phyloP scores from a whole-genome alignment of 2,797 vertebrate genomes.

The Darevskia nairensis region DNA sequence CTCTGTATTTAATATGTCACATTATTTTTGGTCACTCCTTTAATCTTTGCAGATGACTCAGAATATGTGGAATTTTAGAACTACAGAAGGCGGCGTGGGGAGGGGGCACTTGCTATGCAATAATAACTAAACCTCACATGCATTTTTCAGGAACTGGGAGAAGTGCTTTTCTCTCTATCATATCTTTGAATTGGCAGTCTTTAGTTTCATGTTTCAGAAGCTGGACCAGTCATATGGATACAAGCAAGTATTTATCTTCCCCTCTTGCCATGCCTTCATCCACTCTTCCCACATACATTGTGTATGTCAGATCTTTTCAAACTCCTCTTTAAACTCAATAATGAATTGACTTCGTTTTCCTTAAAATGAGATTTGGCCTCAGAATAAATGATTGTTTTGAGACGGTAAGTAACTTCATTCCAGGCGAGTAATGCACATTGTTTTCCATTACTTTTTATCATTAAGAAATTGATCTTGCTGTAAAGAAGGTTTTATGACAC shows the following conservation, averaged over 20 bases:
- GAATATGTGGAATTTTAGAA: not conserved
- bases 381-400: conserved; percentile 37
- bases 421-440: conserved; percentile 30
- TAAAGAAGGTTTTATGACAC: conserved; percentile 71
- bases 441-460: conserved; percentile 64
- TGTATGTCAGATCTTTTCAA: conserved; percentile 25
- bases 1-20: not conserved
- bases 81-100: not conserved
- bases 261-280: not conserved
- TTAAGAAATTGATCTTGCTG: conserved; percentile 74
- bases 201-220: conserved; percentile 39
- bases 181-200: conserved; percentile 23
- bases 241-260: not conserved
- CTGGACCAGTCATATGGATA: conserved; percentile 40
- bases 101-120: not conserved
- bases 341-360: conserved; percentile 54
- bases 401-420: conserved; percentile 49
- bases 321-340: conserved; percentile 44
- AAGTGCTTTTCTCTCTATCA: not conserved
- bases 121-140: not conserved
- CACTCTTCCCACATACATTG: not conserved
- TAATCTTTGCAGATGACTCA: not conserved
- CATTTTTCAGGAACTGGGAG: not conserved
- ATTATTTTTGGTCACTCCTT: not conserved
- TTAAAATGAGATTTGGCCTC: conserved; percentile 52